These are phyloP conservation scores for Callipepla californica DNA, from an alignment of 2,113 vertebrate species.

Conservation along the genomic window DNA sequence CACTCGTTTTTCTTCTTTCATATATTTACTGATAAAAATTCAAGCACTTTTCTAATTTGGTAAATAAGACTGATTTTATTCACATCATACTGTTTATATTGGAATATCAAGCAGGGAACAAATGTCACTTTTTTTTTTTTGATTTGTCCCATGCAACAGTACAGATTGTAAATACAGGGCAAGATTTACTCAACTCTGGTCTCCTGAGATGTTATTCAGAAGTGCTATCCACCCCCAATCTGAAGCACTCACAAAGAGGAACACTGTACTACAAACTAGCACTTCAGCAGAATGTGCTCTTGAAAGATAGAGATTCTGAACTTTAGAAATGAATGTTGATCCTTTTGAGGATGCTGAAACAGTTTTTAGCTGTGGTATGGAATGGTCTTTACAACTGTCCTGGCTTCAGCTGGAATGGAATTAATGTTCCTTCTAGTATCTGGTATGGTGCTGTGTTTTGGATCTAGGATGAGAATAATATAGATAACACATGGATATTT, in stretches of 20 bases:
- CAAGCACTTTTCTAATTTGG: neutral
- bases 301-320: neutral
- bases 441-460: neutral
- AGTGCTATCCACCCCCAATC: neutral
- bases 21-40: neutral
- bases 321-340: neutral
- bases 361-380: neutral
- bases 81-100: neutral
- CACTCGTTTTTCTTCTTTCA: neutral
- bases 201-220: neutral
- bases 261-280: neutral
- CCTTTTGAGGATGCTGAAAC: neutral
- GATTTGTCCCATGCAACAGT: rapidly evolving
- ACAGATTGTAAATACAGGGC: neutral
- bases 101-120: neutral
- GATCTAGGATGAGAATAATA: neutral
- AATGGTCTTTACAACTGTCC: neutral
- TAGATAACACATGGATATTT: neutral
- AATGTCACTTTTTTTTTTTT: neutral
- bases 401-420: neutral
- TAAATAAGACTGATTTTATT: neutral
- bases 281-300: neutral
- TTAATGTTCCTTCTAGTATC: neutral
- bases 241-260: neutral
- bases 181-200: neutral